These are phyloP conservation scores for Mallotus villosus DNA, from an alignment of 2,797 vertebrate species.

Conservation along the genomic window DNA sequence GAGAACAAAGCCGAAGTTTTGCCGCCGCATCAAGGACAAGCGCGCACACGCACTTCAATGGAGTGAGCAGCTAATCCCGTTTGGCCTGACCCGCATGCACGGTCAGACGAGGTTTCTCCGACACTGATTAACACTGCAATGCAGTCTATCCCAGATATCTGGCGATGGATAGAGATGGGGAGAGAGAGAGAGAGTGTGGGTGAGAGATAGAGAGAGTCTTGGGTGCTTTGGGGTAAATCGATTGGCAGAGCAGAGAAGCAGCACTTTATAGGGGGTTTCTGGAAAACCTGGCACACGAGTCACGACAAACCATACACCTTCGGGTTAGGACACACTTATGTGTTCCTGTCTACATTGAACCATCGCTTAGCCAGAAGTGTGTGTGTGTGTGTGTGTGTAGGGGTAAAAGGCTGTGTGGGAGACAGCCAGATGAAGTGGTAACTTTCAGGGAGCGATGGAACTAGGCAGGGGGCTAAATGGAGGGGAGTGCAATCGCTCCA, in stretches of 20 bases:
- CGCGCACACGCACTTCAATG: no score
- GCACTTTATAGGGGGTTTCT: conserved; percentile 27
- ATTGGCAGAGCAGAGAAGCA: conserved; percentile 39
- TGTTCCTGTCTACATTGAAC: no score
- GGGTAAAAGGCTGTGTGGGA: conserved; percentile 36
- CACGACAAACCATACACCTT: no score
- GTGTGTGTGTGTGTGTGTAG: conserved; percentile 15
- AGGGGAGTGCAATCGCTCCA: conserved; percentile 49
- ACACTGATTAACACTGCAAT: no score
- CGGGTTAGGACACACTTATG: no score
- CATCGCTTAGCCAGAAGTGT: not conserved
- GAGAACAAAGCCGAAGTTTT: no score
- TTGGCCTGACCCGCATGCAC: no score
- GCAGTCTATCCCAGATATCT: no score
- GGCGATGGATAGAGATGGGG: not conserved
- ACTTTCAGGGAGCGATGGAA: conserved; percentile 3
- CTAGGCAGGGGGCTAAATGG: conserved; percentile 21
- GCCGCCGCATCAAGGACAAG: no score
- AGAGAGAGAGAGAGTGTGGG: not conserved
- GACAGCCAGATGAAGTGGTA: conserved; percentile 23
- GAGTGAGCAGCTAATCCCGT: no score
- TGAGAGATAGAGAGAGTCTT: not conserved
- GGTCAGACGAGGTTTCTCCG: no score
- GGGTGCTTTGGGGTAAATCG: conserved; percentile 41
- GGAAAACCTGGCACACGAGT: not conserved